These are phyloP conservation scores for Portevinia maculata DNA, from an alignment of 2,888 invertebrate genomes.

Conservation along the genomic window DNA sequence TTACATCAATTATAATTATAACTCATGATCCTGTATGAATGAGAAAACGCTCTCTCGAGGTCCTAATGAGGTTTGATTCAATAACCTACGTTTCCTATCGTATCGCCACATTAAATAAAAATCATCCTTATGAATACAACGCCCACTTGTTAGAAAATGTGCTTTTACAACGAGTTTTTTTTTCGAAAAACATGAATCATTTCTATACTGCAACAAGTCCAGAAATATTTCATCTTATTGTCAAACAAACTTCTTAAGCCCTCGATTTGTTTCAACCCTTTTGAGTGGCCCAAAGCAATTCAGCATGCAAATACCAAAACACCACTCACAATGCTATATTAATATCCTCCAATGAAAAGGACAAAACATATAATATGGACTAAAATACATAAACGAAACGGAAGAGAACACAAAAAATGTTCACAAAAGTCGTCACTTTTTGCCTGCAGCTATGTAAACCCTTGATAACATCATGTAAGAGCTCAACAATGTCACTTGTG, in stretches of 20 bases:
- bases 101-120: background rate
- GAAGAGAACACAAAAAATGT: slow-evolving; percentile 13
- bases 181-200: background rate
- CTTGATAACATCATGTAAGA: slow-evolving; percentile 73
- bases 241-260: slow-evolving; percentile 47
- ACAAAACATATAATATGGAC: slow-evolving; percentile 7
- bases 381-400: background rate
- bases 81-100: too few relatives aligned
- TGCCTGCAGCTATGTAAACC: slow-evolving; percentile 69
- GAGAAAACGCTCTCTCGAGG: too few relatives aligned
- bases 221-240: background rate
- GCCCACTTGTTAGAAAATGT: background rate
- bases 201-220: background rate
- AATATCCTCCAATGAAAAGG: slow-evolving; percentile 60
- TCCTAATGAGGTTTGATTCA: too few relatives aligned
- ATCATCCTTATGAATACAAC: background rate
- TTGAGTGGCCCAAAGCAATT: too few relatives aligned
- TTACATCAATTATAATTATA: too few relatives aligned
- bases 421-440: slow-evolving; percentile 46
- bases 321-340: slow-evolving; percentile 62
- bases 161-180: background rate
- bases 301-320: slow-evolving; percentile 31
- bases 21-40: too few relatives aligned
- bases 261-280: slow-evolving; percentile 6
- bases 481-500: slow-evolving; percentile 74